Evolutionary conservation across 2,888 invertebrate genomes (phyloP), one percentile per base, ranked within the genome.

Genomic region (Tenodera sinensis): DNA sequence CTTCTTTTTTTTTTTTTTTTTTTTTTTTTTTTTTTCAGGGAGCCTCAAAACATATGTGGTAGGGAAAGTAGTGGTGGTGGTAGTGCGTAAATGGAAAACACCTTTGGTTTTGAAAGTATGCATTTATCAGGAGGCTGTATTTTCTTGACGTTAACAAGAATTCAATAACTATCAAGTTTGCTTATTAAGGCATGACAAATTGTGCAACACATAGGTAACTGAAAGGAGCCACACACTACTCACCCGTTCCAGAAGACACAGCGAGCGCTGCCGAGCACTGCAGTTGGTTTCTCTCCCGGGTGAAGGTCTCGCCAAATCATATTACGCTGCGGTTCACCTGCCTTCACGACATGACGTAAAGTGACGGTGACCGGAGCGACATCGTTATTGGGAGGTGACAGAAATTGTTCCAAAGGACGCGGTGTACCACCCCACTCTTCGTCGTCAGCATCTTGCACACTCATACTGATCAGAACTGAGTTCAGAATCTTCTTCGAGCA

Each of bases 161-260:
- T 12, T 12, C 42, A 42, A 42, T 12, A 42, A 9, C 12, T 12
- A 12, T 42, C 42, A 42, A 42, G 1, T 9, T 42, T 12, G 12
- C 12, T 12, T 42, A 34, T 34, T 8, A 42, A 42, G 42, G 12
- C 12, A 9, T 42, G 12, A 42, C 12, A 7, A 1, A 8, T 34
- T 34, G 8, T 34, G 34, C 54, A 54, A 54, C 20, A n/a, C n/a
- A 4, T 30, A 25, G 20, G 25, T 71, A 4, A 71, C 54, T 71
- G 42, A 42, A 71, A 20, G 20, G 20, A 8, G 54, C 3, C 54
- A 2, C 54, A 3, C 4, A 71, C 4, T 71, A 71, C 54, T 71
- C 54, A 71, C 54, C 54, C 54, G 83, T 89, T 89, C 89, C 86
- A 89, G 86, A 47, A 89, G 71, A 87, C 89, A 30, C 89, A 89